phyloP scores from a whole-genome alignment of 2,113 vertebrate species.

The Merops nubicus region DNA sequence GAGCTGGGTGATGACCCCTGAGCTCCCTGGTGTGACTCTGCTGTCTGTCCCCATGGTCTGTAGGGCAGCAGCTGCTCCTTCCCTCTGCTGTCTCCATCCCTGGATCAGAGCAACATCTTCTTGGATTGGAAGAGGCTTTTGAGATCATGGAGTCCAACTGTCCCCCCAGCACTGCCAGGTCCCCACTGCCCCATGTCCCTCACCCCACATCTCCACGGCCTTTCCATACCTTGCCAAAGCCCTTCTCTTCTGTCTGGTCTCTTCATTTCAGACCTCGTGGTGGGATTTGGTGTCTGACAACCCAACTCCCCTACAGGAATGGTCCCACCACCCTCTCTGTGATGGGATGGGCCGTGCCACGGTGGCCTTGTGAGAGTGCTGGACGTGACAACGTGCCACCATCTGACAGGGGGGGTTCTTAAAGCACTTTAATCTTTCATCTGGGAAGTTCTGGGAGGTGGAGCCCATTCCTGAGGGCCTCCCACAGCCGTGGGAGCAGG shows the following conservation, averaged over 20 bases:
- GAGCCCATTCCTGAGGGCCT: background rate
- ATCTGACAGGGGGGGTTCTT: background rate
- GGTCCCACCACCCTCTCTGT: background rate
- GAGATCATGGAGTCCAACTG: too few species aligned
- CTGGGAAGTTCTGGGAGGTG: background rate
- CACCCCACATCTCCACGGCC: too few species aligned
- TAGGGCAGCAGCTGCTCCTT: background rate
- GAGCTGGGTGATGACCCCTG: rapidly evolving
- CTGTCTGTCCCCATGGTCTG: background rate
- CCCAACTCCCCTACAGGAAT: rapidly evolving
- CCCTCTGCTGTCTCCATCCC: background rate
- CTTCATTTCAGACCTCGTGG: background rate
- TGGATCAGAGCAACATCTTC: background rate
- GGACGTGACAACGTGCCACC: rapidly evolving
- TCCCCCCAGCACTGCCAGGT: too few species aligned
- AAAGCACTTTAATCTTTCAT: background rate
- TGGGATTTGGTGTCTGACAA: background rate
- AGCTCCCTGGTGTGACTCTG: background rate
- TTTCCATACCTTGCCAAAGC: background rate
- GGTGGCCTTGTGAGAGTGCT: rapidly evolving
- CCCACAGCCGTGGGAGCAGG: background rate
- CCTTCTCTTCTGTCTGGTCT: background rate
- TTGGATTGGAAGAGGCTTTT: too few species aligned
- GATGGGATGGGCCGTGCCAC: background rate
- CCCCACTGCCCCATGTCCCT: too few species aligned